These are phyloP conservation scores for Trinorchestia longiramus DNA, from an alignment of 1,140 invertebrate species.

Conservation along the genomic window DNA sequence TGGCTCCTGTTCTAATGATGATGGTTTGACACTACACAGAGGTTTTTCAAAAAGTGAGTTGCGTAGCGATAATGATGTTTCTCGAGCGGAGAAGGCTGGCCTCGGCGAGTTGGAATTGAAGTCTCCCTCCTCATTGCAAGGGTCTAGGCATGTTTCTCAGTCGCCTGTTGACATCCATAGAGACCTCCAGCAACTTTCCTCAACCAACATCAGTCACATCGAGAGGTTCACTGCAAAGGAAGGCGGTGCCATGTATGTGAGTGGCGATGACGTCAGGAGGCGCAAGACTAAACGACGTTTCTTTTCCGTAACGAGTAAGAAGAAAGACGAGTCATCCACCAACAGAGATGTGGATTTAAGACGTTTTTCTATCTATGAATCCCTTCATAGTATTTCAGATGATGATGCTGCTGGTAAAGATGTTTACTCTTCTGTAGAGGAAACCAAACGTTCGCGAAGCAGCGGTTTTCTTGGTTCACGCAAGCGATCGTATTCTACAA, in stretches of 20 bases:
- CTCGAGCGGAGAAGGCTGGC: background rate
- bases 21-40: background rate
- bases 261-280: constrained; percentile 33
- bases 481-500: background rate
- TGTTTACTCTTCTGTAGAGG: background rate
- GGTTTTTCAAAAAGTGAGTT: background rate
- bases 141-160: background rate
- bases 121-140: background rate
- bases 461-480: background rate
- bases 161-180: background rate
- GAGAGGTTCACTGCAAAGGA: background rate
- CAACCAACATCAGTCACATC: constrained; percentile 42
- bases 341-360: background rate
- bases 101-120: background rate
- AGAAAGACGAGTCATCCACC: background rate
- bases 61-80: background rate
- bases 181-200: background rate
- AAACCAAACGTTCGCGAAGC: background rate
- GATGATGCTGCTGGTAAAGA: background rate
- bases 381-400: background rate
- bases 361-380: constrained; percentile 23
- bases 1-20: background rate
- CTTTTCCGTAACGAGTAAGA: background rate
- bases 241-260: background rate
- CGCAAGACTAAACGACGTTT: constrained; percentile 32